Base-by-base conservation (phyloP, 1,140 invertebrate species). In the Spodoptera litura region DNA sequence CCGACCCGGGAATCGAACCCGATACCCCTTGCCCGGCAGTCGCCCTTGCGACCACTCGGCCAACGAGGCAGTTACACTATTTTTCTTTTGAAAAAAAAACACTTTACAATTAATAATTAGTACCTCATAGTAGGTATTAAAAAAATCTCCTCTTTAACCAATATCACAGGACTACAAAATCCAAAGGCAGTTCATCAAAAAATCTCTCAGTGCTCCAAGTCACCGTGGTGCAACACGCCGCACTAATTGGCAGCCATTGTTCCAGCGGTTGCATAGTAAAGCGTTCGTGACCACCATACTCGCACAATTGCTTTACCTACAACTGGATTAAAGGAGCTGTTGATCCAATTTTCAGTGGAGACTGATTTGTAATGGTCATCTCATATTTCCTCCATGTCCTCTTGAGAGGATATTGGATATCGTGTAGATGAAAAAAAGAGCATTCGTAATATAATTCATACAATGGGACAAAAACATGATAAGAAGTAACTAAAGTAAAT, bases 221-320 rank as follows among this genome's bases (percentile, higher is more conserved):
- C 55, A 27, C 1, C 11, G 64, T 74, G 62, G 78, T 53, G 81
- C 58, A 59, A 71, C 78, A 79, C 71, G 74, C 72, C 58, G 31
- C 74, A 56, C 81, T 82, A 82, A 82, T 82, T 82, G 78, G 78
- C 79, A 61, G 59, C 81, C 81, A 78, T 80, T 82, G 81, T 82
- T 74, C 75, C 74, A 52, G 51, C 52, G 68, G 75, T 61, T 59
- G 71, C 71, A 73, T 73, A 59, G 71, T 73, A 71, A 79, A 80
- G 59, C 44, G 81, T 74, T 82, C 78, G 81, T 82, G 81, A 82
- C 81, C 78, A 70, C 79, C 79, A 80, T 82, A 73, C 81, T 10
- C 13, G 13, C 71, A 27, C 71, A 73, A 56, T 58, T 59, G 56
- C 35, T 59, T 73, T 61, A 59, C 20, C 35, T 51, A 59, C 71